Conservation (phyloP, 2,797 vertebrate genomes). For the Alosa sapidissima region DNA sequence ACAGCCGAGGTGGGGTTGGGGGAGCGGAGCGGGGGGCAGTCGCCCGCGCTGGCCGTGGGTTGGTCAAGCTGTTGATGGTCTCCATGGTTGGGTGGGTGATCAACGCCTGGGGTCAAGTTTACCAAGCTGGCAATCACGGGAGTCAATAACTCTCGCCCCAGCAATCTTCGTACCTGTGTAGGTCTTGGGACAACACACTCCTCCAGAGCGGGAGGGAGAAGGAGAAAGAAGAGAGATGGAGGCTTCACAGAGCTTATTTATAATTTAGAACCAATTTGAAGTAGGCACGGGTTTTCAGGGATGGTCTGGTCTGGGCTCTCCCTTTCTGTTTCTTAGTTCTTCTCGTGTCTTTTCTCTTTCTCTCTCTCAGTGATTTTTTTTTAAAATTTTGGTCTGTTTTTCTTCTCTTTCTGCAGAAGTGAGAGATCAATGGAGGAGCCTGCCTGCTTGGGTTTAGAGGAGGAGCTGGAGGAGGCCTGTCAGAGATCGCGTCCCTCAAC, state of each 20-base stretch:
- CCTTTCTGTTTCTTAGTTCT: conserved; percentile 51
- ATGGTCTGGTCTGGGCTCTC: conserved; percentile 14
- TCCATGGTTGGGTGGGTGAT: conserved; percentile 56
- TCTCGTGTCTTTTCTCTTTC: conserved; percentile 45
- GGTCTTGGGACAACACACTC: conserved; percentile 68
- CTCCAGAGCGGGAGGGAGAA: conserved; percentile 47
- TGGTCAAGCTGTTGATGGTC: conserved; percentile 31
- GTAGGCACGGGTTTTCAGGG: conserved; percentile 33
- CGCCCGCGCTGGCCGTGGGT: conserved; percentile 29
- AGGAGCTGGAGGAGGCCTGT: conserved; percentile 53
- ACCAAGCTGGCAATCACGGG: conserved; percentile 76
- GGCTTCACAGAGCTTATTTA: conserved; percentile 76
- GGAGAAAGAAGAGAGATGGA: conserved; percentile 64
- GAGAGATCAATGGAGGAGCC: conserved; percentile 67
- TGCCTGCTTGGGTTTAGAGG: conserved; percentile 64
- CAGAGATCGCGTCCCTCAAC: too few relatives aligned
- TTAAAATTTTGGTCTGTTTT: conserved; percentile 26
- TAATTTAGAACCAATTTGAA: conserved; percentile 84
- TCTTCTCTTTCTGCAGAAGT: conserved; percentile 54
- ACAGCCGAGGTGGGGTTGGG: conserved; percentile 57
- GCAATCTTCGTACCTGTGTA: conserved; percentile 69
- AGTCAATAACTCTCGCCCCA: conserved; percentile 76
- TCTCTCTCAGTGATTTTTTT: conserved; percentile 34
- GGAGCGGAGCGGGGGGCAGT: conserved; percentile 26
- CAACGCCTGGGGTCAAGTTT: conserved; percentile 79